phyloP scores from a whole-genome alignment of 1,140 invertebrate species.

The Pollicipes pollicipes region DNA sequence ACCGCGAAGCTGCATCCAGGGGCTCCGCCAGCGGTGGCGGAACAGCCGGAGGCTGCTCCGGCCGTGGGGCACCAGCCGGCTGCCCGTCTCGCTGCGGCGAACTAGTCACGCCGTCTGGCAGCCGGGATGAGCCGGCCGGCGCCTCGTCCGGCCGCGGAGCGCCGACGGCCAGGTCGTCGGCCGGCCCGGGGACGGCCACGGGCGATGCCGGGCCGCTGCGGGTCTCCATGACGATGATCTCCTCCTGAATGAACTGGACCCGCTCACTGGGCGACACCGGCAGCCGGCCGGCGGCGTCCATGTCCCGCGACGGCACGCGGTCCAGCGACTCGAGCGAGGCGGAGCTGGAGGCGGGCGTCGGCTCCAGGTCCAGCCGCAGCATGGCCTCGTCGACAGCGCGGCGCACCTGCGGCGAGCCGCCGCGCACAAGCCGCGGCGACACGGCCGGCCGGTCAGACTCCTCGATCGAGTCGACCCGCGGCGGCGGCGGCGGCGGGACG shows the following conservation, averaged over 20 bases:
- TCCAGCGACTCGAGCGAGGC: background rate
- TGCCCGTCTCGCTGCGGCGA: too few species aligned
- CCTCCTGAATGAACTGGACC: background rate
- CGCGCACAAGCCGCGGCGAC: background rate
- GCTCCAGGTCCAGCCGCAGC: background rate
- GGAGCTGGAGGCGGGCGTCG: background rate
- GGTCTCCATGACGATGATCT: background rate
- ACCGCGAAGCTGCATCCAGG: too few species aligned
- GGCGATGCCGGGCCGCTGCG: background rate
- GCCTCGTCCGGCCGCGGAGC: background rate
- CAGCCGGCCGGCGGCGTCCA: background rate
- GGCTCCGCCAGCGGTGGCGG: too few species aligned
- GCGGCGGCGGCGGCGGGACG: too few species aligned
- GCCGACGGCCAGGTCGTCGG: too few species aligned
- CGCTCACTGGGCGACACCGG: background rate
- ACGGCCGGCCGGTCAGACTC: background rate
- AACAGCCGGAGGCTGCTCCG: too few species aligned
- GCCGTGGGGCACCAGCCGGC: too few species aligned
- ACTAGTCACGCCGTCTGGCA: too few species aligned
- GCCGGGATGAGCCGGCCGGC: background rate
- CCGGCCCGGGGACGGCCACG: background rate
- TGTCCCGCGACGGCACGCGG: background rate
- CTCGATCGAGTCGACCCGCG: background rate
- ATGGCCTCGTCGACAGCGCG: background rate
- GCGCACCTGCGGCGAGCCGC: background rate